Conservation (phyloP, 2,888 invertebrate genomes). For the Drosophila subquinaria region DNA sequence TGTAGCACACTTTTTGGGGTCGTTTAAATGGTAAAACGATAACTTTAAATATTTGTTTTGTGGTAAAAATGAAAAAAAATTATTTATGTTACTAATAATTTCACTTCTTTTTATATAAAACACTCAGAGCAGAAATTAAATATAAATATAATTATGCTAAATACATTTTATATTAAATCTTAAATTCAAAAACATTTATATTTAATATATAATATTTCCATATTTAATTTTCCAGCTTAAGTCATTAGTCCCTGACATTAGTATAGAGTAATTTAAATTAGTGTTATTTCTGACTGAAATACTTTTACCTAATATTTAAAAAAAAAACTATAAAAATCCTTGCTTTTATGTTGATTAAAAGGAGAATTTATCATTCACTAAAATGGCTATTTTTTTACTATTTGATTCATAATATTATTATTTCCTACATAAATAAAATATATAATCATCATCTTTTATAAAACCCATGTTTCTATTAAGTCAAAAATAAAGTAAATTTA, state of each 20-base stretch:
- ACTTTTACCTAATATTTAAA: background rate
- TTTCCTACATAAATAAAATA: background rate
- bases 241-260: background rate
- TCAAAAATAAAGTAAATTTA: background rate
- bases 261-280: background rate
- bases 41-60: background rate
- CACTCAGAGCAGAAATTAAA: no score
- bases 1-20: conserved; percentile 15
- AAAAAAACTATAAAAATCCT: background rate
- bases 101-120: no score
- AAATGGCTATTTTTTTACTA: background rate
- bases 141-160: no score
- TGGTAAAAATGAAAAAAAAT: no score
- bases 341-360: background rate
- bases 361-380: no score
- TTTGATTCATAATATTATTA: background rate
- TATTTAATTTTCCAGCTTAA: no score
- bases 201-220: no score
- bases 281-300: no score
- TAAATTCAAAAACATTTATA: no score
- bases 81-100: no score
- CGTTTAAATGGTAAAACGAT: background rate
- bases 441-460: background rate
- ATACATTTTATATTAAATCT: no score
- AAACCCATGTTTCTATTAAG: background rate